Base-by-base conservation (phyloP, 2,797 vertebrate genomes). In the Pelochelys cantorii region DNA sequence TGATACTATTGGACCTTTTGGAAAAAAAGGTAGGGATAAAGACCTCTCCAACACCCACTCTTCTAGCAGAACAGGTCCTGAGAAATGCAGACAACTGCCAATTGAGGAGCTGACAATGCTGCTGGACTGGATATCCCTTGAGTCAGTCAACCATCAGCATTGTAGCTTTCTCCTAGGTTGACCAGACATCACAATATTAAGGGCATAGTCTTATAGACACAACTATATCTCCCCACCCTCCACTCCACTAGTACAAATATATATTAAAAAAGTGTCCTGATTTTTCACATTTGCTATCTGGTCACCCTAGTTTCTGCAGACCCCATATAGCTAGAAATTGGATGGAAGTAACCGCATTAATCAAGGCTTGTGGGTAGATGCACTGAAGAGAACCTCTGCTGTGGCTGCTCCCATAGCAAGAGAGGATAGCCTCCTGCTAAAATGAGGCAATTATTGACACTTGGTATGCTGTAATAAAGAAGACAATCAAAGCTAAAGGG, bases 401-500 rank as follows among this genome's bases (percentile, higher is more conserved):
- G 31, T 65, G 17, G 31, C 8, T 65, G 62, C 31, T 65, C 62
- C 62, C 62, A n/a, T n/a, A 37, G 20, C 59, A 74, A 42, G 37
- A 42, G 42, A 27, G 23, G 23, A 48, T 75, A 75, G 11, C 81
- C 29, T 34, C 20, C 17, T 0, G n/a, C 25, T 8, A 20, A 29
- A 75, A 42, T 0, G 34, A 31, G 27, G 77, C 80, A 31, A 56
- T 0, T 29, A 56, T 5, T 65, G 60, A 10, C 31, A 71, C 29
- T 79, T n/a, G 3, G 48, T 81, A 56, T 65, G 1, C 18, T 82
- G 52, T 7, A 5, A 48, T 83, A 92, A 85, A 75, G 0, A 3
- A 17, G 34, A 54, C 11, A 57, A 29, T 0, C 31, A 4, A 57
- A 6, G 9, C 31, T 82, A 0, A 0, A 23, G 2, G 56, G 0